Percentiles rank a stretch among this genome's conserved stretches.
These are phyloP conservation scores for Mastomys natalensis DNA, from an alignment of 2,113 vertebrate species.

Conservation along the genomic window DNA sequence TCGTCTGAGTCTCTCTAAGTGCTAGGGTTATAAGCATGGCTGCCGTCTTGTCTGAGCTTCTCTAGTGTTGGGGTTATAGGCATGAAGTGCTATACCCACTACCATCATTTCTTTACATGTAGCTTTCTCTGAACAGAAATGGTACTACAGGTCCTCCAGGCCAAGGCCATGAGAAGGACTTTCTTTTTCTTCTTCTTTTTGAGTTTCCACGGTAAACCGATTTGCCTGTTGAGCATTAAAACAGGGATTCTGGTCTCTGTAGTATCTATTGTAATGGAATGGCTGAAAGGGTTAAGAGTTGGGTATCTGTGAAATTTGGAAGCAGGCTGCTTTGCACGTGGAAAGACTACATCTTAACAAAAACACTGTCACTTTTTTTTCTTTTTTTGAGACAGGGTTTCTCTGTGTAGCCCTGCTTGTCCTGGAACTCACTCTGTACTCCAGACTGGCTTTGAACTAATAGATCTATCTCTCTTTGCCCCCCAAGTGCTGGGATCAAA, in stretches of 20 bases:
- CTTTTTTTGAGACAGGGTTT: not conserved
- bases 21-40: not conserved
- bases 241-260: not conserved
- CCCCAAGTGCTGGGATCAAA: not conserved
- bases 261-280: not conserved
- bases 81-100: not conserved
- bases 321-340: not conserved
- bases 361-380: not conserved
- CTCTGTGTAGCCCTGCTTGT: not conserved
- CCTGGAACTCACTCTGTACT: not conserved
- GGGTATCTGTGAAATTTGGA: constrained; percentile 35
- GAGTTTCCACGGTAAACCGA: not conserved
- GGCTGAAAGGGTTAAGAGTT: not conserved
- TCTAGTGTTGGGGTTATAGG: not conserved
- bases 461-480: not conserved
- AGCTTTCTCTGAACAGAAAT: constrained; percentile 21
- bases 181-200: not conserved
- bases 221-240: constrained; percentile 23
- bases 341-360: not conserved
- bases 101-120: not conserved
- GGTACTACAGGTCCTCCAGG: not conserved
- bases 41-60: not conserved
- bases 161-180: not conserved
- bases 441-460: not conserved
- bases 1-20: not conserved